These are phyloP conservation scores for Loxodonta africana DNA, from an alignment of 2,113 vertebrate genomes.

Conservation along the genomic window DNA sequence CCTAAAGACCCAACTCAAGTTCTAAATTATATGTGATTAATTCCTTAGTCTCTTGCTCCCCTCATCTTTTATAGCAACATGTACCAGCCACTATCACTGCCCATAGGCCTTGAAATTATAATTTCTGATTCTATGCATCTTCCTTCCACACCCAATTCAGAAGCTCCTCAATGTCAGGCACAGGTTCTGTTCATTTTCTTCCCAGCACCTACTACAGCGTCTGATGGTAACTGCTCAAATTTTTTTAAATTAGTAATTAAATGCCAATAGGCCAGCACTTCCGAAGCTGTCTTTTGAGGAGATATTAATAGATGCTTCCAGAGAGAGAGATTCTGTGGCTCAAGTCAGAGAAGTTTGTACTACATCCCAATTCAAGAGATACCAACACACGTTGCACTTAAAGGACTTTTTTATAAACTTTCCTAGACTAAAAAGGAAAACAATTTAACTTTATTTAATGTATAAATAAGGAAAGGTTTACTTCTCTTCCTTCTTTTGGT, in stretches of 20 bases:
- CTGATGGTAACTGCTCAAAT: not conserved
- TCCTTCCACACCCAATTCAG: not conserved
- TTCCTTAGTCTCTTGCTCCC: not conserved
- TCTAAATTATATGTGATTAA: constrained; percentile 15
- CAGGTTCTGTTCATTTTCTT: not conserved
- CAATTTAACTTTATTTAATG: constrained; percentile 33
- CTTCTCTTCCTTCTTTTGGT: constrained; percentile 21
- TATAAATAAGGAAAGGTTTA: constrained; percentile 24
- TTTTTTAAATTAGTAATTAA: constrained; percentile 13
- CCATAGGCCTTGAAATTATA: not conserved
- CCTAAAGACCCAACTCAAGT: not conserved
- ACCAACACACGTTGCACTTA: not conserved
- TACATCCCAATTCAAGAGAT: not conserved
- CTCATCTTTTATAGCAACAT: not conserved
- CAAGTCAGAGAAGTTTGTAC: not conserved
- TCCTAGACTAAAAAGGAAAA: constrained; percentile 42
- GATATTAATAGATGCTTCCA: not conserved
- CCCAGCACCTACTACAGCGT: not conserved
- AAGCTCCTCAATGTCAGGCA: not conserved
- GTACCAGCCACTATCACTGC: not conserved
- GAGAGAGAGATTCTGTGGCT: not conserved
- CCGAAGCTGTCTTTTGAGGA: not conserved
- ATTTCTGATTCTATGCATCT: not conserved
- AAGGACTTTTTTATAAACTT: not conserved
- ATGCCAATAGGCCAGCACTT: not conserved